Evolutionary conservation across 2,888 invertebrate genomes (phyloP).

Genomic region (Leptinotarsa haldemani): DNA sequence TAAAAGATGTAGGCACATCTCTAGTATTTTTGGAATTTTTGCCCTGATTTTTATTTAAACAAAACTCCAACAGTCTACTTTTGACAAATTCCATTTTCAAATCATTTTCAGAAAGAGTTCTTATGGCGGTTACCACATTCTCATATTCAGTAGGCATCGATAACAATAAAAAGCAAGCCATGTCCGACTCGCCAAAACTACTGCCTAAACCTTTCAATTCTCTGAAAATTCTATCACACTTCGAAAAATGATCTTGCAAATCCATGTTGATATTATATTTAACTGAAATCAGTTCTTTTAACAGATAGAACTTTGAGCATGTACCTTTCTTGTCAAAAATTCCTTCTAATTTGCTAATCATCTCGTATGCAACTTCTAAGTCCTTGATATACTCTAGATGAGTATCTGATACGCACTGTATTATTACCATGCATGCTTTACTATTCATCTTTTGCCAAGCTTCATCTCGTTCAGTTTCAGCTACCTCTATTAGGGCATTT

Average conservation of each 20-base stretch:
- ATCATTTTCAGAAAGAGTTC: constrained; percentile 38
- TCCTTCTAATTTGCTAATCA: constrained; percentile 33
- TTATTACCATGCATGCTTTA: too few species aligned
- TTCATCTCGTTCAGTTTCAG: too few species aligned
- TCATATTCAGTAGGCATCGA: constrained; percentile 6
- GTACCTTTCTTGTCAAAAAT: constrained; percentile 38
- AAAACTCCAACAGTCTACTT: too few species aligned
- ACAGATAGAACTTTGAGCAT: constrained; percentile 29
- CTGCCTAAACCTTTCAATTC: neutral
- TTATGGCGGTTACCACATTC: constrained; percentile 35
- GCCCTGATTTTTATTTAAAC: too few species aligned
- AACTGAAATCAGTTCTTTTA: too few species aligned
- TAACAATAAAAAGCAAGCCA: constrained; percentile 3
- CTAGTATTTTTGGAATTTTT: too few species aligned
- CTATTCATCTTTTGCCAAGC: too few species aligned
- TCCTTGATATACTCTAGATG: constrained; percentile 42
- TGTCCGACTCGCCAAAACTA: neutral
- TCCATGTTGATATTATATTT: constrained; percentile 18
- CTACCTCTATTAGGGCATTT: too few species aligned
- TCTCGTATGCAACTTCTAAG: constrained; percentile 32
- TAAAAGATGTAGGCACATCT: too few species aligned
- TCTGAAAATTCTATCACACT: constrained; percentile 3
- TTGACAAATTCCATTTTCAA: too few species aligned
- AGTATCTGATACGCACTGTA: neutral
- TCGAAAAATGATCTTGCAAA: constrained; percentile 2